These are phyloP conservation scores for Drosophila kambysellisi DNA, from an alignment of 2,888 invertebrate genomes.

Conservation along the genomic window DNA sequence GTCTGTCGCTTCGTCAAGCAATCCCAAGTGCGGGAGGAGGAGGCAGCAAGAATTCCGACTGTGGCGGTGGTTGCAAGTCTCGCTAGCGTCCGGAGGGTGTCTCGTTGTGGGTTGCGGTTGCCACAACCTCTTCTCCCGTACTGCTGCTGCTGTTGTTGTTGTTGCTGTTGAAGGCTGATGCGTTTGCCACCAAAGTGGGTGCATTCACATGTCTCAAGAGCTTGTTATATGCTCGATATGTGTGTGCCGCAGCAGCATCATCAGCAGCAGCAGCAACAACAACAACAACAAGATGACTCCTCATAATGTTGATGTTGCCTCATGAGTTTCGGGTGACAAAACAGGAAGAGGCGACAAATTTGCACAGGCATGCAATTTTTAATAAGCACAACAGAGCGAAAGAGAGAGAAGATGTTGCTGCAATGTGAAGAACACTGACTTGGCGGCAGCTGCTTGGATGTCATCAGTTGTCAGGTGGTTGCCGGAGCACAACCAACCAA, in stretches of 20 bases:
- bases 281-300: slow-evolving; percentile 32
- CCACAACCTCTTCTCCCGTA: neutral
- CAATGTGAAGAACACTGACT: slow-evolving; percentile 2
- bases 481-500: neutral
- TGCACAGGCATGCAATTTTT: slow-evolving; percentile 79
- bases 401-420: slow-evolving; percentile 8
- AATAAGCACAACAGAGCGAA: slow-evolving; percentile 37
- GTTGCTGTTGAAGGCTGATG: slow-evolving; percentile 55
- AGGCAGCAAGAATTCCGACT: slow-evolving; percentile 7
- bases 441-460: slow-evolving; percentile 7
- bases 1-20: slow-evolving; percentile 41
- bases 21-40: neutral
- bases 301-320: slow-evolving; percentile 65
- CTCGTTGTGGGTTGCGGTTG: slow-evolving; percentile 63
- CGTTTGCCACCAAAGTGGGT: slow-evolving; percentile 82
- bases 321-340: slow-evolving; percentile 78
- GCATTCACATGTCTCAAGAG: slow-evolving; percentile 85
- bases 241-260: slow-evolving; percentile 34
- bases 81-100: slow-evolving; percentile 58
- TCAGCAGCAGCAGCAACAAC: slow-evolving; percentile 29
- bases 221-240: slow-evolving; percentile 84
- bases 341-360: slow-evolving; percentile 75
- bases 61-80: slow-evolving; percentile 33
- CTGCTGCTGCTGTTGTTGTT: neutral
- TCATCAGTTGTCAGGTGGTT: slow-evolving; percentile 11